These are phyloP conservation scores for Caenorhabditis uteleia DNA, from an alignment of 2,888 invertebrate genomes.

Conservation along the genomic window DNA sequence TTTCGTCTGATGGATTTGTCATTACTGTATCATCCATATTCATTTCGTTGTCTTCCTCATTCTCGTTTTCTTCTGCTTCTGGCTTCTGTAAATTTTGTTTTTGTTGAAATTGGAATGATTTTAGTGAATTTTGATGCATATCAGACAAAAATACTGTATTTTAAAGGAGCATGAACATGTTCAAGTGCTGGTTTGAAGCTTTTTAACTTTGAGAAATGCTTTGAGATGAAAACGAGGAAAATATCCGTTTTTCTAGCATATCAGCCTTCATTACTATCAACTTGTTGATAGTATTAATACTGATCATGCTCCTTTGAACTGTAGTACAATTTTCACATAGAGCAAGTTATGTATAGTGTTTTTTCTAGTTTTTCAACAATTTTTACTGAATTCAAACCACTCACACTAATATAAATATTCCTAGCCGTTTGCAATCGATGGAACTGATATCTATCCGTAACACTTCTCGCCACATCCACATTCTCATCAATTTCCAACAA, in stretches of 20 bases:
- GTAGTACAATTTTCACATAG: not conserved
- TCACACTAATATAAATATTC: conserved; percentile 24
- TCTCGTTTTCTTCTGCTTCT: not conserved
- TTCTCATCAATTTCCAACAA: conserved; percentile 21
- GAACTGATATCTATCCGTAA: conserved; percentile 23
- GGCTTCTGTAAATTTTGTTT: not conserved
- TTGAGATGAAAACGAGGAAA: not conserved
- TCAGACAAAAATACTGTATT: too few relatives aligned
- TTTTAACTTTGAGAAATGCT: not conserved
- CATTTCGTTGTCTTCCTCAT: not conserved
- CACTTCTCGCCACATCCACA: conserved; percentile 2
- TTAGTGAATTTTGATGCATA: too few relatives aligned
- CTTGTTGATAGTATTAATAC: too few relatives aligned
- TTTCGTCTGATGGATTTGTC: too few relatives aligned
- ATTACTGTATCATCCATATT: conserved; percentile 1
- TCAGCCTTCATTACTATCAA: too few relatives aligned
- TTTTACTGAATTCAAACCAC: conserved; percentile 1
- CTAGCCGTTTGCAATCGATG: conserved; percentile 18
- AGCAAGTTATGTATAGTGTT: not conserved
- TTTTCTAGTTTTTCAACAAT: too few relatives aligned
- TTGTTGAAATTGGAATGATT: too few relatives aligned
- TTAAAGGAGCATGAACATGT: too few relatives aligned
- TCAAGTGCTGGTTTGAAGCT: too few relatives aligned
- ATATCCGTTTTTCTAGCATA: too few relatives aligned
- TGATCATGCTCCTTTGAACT: conserved; percentile 3